Base-by-base conservation (phyloP, 2,888 invertebrate genomes). In the Epistrophe eligans region DNA sequence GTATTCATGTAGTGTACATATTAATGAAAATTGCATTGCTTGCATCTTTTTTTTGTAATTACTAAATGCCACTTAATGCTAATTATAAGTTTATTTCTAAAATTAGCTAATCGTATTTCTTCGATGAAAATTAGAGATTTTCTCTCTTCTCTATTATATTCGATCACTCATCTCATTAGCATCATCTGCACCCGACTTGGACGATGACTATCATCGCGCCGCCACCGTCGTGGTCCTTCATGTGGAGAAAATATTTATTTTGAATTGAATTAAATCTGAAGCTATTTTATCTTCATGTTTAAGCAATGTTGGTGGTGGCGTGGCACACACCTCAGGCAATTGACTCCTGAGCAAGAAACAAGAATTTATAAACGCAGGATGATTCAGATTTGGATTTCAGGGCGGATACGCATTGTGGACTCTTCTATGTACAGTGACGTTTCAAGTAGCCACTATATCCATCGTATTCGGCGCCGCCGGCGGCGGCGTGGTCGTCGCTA, bases 131-230 rank as follows among this genome's bases (percentile, higher is more conserved):
- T 58, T 64, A 74, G 45, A 76, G 71, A 71, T 71, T 82, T 71
- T 87, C 74, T 57, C 66, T 66, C 66, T 70, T 58, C 66, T 67
- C 60, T 70, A 60, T 17, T 58, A 67, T 15, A 52, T 40, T 64
- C 55, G 28, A 87, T 83, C 83, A 87, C 66, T 87, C 87, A 79
- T 83, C 76, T 87, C 83, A 79, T 74, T 66, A 87, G 71, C 71
- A 82, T 82, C 70, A 77, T 73, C 70, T 58, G 73, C 62, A 66
- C 28, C 24, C 24, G 43, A 60, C 32, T 35, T 38, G 38, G 71
- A 70, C 43, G 70, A 62, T 45, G 43, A 57, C 48, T 24, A 24
- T 24, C 24, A 24, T 24, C 24, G 24, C 24, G 17, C 19, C 38
- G 32, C 43, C n/a, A n/a, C 19, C 73, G 48, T 57, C 73, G 55